Evolutionary conservation across 2,888 invertebrate species (phyloP), one percentile per base, ranked within the genome.

Genomic region (Rotaria sp.): DNA sequence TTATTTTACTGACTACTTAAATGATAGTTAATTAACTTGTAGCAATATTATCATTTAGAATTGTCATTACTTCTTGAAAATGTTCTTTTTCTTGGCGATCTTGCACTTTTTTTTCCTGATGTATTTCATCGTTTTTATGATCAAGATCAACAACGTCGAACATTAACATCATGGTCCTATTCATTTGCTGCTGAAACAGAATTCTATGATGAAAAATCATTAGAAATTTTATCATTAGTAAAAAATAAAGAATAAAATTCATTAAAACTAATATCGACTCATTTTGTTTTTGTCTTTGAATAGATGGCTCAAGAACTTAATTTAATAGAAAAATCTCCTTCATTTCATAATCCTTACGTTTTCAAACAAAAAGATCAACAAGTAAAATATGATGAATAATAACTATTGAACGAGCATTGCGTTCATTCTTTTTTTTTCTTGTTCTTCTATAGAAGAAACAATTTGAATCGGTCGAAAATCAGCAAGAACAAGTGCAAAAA

Each of bases 71-170:
- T 75, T 24, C 45, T 75, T 41, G 75, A 75, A 75, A 75, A 75
- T 75, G 75, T 75, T 35, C 45, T 75, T 7, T 75, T 75, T 75
- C 41, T 75, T 24, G 75, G 75, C 8, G 75, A 75, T 45, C 45
- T 75, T 41, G 75, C 75, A 24, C 45, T 75, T 41, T 75, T 75
- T 45, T 75, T 75, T 41, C 75, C 75, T 26, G 75, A 75, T 41
- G 75, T 75, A 75, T 75, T 75, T 26, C 75, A 75, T 41, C 75
- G 75, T 38, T 75, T 75, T 41, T 75, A 75, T 8, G 75, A 75
- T 26, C 41, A 75, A 41, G 75, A 75, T 75, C 75, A 75, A 75
- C 75, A 75, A 75, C 75, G 75, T 41, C 38, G 41, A 75, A 45
- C n/a, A 3, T n/a, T 75, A 26, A 75, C 75, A 45, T 75, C 75